Conservation (phyloP, 2,888 invertebrate genomes). For the Tenodera sinensis region DNA sequence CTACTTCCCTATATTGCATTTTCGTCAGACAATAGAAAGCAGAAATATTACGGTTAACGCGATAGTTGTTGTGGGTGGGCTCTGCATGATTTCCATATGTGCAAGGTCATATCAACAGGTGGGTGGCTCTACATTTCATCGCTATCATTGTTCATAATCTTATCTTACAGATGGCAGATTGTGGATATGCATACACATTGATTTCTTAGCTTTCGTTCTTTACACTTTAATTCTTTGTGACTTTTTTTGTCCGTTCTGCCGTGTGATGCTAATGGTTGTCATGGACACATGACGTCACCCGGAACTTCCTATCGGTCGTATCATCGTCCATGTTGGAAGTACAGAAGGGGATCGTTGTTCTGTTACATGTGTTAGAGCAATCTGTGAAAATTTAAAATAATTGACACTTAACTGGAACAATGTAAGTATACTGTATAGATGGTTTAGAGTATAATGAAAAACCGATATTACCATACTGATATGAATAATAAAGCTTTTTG, state of each 20-base stretch:
- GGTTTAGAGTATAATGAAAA: too few species aligned
- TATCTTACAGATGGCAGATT: neutral
- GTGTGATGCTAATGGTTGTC: neutral
- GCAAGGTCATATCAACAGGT: neutral
- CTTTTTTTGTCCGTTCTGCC: neutral
- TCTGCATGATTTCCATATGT: neutral
- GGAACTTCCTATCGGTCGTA: neutral
- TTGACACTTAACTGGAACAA: neutral
- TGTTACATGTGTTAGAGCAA: neutral
- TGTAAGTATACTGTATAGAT: neutral
- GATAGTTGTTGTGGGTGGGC: neutral
- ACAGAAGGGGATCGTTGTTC: neutral
- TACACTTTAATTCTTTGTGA: neutral
- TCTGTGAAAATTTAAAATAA: neutral
- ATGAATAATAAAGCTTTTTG: too few species aligned
- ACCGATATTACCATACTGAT: too few species aligned
- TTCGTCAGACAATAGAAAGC: neutral
- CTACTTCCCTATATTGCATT: neutral
- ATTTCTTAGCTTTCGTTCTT: neutral
- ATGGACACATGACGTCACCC: conserved; percentile 10
- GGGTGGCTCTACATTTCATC: neutral
- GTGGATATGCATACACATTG: neutral
- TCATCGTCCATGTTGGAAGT: conserved; percentile 1
- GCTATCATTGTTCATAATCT: neutral
- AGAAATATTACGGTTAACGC: too few species aligned